A percentile compares a stretch with the other conserved stretches of the same genome.
phyloP scores from a whole-genome alignment of 2,888 invertebrate genomes.

The Falcaria lacertinaria region DNA sequence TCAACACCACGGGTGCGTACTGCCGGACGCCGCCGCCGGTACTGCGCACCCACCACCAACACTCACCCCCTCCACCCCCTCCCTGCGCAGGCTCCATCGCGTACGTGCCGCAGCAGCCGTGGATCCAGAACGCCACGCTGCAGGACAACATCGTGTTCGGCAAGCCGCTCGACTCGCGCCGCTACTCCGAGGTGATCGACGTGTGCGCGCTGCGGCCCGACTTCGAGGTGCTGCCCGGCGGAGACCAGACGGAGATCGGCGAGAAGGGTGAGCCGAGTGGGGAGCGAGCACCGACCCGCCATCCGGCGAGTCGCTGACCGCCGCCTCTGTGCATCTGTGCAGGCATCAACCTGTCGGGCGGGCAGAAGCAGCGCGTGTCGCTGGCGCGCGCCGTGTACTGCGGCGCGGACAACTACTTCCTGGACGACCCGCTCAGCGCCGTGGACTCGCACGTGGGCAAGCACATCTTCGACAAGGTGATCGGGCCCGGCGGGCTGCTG shows the following conservation, averaged over 20 bases:
- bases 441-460: slow-evolving; percentile 99
- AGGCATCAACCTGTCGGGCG: slow-evolving; percentile 92
- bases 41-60: background rate
- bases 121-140: slow-evolving; percentile 98
- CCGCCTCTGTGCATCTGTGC: slow-evolving; percentile 8
- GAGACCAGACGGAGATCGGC: slow-evolving; percentile 98
- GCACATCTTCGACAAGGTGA: slow-evolving; percentile 94
- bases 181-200: slow-evolving; percentile 90
- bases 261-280: slow-evolving; percentile 89
- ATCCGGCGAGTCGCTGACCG: background rate
- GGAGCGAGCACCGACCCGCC: background rate
- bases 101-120: slow-evolving; percentile 96
- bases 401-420: slow-evolving; percentile 92
- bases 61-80: background rate
- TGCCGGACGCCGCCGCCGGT: background rate
- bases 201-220: slow-evolving; percentile 95
- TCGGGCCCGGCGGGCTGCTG: slow-evolving; percentile 88
- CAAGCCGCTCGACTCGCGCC: slow-evolving; percentile 82
- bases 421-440: slow-evolving; percentile 97
- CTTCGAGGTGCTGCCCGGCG: slow-evolving; percentile 95
- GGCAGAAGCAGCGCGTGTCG: slow-evolving; percentile 95
- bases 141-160: slow-evolving; percentile 97
- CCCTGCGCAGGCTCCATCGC: slow-evolving; percentile 75
- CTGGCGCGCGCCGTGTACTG: slow-evolving; percentile 95
- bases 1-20: slow-evolving; percentile 81